phyloP scores from a whole-genome alignment of 2,113 vertebrate species.

The Felis catus region DNA sequence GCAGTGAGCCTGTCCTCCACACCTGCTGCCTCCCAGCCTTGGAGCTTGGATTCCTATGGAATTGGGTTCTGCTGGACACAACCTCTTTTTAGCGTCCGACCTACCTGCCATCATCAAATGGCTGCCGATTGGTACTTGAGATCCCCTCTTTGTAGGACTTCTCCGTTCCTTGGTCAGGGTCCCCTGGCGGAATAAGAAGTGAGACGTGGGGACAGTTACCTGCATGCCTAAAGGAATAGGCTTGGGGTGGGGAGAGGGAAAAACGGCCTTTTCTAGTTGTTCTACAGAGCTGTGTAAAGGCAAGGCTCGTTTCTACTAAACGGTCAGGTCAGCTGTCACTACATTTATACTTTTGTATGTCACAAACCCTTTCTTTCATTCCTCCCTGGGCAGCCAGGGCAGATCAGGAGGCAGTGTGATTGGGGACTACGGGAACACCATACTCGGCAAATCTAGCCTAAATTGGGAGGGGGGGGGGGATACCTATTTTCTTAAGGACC shows the following conservation, averaged over 20 bases:
- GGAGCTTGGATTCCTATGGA: conserved; percentile 95
- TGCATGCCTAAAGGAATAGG: conserved; percentile 74
- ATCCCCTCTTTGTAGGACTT: conserved; percentile 63
- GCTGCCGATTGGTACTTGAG: conserved; percentile 71
- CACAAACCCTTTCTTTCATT: conserved; percentile 68
- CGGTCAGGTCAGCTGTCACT: conserved; percentile 73
- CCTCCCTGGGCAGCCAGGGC: conserved; percentile 38
- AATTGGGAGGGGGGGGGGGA: neutral
- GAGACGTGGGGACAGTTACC: conserved; percentile 53
- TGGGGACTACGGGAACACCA: conserved; percentile 9
- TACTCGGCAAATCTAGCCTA: conserved; percentile 9
- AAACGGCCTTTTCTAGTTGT: conserved; percentile 64
- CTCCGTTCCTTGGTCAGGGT: conserved; percentile 70
- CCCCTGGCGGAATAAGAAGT: conserved; percentile 63
- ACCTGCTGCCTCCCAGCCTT: conserved; percentile 83
- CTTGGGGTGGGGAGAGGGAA: conserved; percentile 49
- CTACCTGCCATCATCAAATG: conserved; percentile 66
- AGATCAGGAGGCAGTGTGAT: conserved; percentile 54
- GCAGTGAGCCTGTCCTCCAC: conserved; percentile 82
- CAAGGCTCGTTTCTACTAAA: conserved; percentile 69
- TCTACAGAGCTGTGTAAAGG: conserved; percentile 60
- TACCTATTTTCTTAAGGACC: conserved; percentile 46
- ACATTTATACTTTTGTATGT: conserved; percentile 75
- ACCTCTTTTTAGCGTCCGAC: conserved; percentile 77
- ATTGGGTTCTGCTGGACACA: conserved; percentile 88